These are phyloP conservation scores for Zaprionus taronus DNA, from an alignment of 1,140 invertebrate species.

Conservation along the genomic window DNA sequence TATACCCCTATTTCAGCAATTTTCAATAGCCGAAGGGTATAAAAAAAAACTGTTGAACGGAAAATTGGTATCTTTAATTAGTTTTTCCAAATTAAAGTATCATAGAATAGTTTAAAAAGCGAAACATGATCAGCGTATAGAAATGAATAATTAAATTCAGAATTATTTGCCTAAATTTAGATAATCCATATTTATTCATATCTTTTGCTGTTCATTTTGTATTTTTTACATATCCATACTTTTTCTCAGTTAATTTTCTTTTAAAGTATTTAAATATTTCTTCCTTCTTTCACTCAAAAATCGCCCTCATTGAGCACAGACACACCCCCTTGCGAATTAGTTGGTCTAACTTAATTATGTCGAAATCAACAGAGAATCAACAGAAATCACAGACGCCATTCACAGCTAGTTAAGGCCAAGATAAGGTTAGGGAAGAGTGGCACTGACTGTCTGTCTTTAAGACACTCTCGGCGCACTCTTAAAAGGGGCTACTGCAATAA, in stretches of 20 bases:
- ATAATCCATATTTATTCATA: not conserved
- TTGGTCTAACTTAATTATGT: constrained; percentile 72
- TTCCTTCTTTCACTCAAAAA: not conserved
- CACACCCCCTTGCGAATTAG: constrained; percentile 36
- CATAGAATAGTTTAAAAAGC: no score
- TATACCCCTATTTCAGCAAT: no score
- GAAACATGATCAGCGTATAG: no score
- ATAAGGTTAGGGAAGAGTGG: not conserved
- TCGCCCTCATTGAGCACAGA: not conserved
- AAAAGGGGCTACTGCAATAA: constrained; percentile 40
- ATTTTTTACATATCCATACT: not conserved
- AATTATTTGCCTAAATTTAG: no score
- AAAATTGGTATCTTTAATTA: not conserved
- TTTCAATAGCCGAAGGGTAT: no score
- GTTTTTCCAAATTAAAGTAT: no score
- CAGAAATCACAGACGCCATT: constrained; percentile 70
- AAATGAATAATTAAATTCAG: no score
- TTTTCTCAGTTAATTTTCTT: not conserved
- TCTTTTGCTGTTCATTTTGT: not conserved
- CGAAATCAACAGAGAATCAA: constrained; percentile 76
- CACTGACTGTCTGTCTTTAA: constrained; percentile 23
- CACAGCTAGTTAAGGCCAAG: constrained; percentile 27
- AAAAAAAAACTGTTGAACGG: not conserved
- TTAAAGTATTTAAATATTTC: not conserved
- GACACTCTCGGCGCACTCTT: constrained; percentile 2